Evolutionary conservation across 2,797 vertebrate species (phyloP).

Genomic region (Rhabdophis nuchalis): DNA sequence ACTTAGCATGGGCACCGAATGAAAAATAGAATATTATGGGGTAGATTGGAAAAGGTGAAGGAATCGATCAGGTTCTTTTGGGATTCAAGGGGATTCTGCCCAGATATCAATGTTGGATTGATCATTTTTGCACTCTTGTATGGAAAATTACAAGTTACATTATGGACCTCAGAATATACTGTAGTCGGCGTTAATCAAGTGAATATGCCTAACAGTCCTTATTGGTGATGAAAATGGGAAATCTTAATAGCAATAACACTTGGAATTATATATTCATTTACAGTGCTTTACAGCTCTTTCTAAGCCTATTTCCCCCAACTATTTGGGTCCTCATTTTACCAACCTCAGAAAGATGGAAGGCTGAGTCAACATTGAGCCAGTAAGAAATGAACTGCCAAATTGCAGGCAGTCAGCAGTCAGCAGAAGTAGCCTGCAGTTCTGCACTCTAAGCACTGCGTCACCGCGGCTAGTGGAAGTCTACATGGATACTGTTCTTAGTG

Average conservation of each 20-base stretch:
- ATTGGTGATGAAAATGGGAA: background rate
- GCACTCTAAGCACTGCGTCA: too few species aligned
- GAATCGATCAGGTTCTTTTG: background rate
- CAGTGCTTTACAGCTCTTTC: too few species aligned
- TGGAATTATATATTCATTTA: too few species aligned
- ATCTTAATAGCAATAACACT: background rate
- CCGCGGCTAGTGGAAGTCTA: background rate
- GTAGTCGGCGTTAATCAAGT: background rate
- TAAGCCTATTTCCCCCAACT: too few species aligned
- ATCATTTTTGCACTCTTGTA: background rate
- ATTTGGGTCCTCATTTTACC: too few species aligned
- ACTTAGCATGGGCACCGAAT: background rate
- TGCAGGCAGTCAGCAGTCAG: too few species aligned
- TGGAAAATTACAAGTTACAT: background rate
- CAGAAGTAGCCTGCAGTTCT: too few species aligned
- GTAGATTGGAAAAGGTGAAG: background rate
- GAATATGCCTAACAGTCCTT: background rate
- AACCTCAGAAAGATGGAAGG: too few species aligned
- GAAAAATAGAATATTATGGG: background rate
- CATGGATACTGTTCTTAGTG: background rate
- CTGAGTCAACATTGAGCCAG: too few species aligned
- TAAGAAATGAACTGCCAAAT: too few species aligned
- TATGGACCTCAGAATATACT: background rate
- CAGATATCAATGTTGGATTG: background rate
- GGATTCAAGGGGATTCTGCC: background rate